Percentiles rank a stretch among this genome's conserved stretches.
Conservation (phyloP, 2,888 invertebrate genomes). For the Heliconius hortense region DNA sequence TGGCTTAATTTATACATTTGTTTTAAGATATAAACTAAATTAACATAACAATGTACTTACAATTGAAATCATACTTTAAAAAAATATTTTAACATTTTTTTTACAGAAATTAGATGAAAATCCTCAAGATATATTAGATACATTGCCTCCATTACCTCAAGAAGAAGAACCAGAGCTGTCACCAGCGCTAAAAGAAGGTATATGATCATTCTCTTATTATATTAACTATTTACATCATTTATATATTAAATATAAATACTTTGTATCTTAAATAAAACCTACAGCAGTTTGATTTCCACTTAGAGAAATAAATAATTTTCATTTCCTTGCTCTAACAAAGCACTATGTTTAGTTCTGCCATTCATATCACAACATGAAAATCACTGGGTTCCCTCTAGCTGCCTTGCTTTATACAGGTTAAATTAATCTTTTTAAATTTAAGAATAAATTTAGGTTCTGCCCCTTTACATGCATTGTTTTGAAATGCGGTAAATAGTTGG, state of each 20-base stretch:
- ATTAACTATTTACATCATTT: background rate
- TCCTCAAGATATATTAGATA: conserved; percentile 76
- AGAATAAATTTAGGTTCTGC: no score
- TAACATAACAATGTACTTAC: background rate
- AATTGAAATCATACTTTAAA: background rate
- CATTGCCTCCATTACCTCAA: conserved; percentile 74
- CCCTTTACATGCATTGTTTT: no score
- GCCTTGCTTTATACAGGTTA: background rate
- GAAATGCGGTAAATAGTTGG: no score
- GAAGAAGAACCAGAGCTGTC: conserved; percentile 78
- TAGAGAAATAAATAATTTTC: background rate
- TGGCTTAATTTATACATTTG: background rate
- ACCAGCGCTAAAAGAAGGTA: conserved; percentile 86
- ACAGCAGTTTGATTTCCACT: no score
- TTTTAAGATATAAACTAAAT: background rate
- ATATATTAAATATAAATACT: background rate
- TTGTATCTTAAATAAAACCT: no score
- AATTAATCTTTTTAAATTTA: background rate
- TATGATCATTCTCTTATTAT: background rate
- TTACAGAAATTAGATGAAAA: conserved; percentile 64
- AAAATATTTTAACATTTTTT: conserved; percentile 2
- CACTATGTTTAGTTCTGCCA: no score
- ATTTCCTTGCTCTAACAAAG: background rate
- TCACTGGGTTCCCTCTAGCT: background rate
- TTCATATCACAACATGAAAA: no score